Percentiles rank a stretch among this genome's conserved stretches.
These are phyloP conservation scores for Balearica regulorum DNA, from an alignment of 2,797 vertebrate genomes.

Conservation along the genomic window DNA sequence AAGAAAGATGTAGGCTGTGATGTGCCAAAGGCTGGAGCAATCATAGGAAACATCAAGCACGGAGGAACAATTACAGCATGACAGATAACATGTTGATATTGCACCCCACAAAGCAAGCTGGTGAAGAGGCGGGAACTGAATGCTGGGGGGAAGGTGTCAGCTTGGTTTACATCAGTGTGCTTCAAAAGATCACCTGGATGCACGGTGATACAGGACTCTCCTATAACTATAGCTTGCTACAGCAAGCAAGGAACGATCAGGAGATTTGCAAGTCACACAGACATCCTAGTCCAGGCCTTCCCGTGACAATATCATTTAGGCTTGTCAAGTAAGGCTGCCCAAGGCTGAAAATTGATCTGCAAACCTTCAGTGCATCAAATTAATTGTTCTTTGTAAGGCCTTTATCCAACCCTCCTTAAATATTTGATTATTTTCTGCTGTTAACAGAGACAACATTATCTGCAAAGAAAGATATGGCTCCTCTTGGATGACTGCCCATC, in stretches of 20 bases:
- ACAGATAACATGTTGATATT: not conserved
- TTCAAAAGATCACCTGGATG: not conserved
- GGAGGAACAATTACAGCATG: not conserved
- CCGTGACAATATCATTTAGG: not conserved
- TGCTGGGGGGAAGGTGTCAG: not conserved
- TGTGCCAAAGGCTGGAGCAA: not conserved
- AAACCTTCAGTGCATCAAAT: not conserved
- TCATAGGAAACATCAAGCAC: not conserved
- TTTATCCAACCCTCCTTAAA: not conserved
- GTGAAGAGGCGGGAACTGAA: not conserved
- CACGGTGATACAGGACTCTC: not conserved
- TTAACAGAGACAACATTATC: not conserved
- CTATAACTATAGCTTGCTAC: fast-evolving
- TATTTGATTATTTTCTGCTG: not conserved
- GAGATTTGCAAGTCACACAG: not conserved
- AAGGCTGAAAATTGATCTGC: not conserved
- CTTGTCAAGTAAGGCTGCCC: not conserved
- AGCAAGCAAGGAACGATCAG: not conserved
- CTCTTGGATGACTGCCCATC: not conserved
- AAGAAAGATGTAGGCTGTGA: not conserved
- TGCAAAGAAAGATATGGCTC: not conserved
- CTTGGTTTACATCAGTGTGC: not conserved
- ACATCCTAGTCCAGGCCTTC: not conserved
- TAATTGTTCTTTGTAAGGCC: not conserved
- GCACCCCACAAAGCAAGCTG: not conserved